Percentiles rank a stretch among this genome's conserved stretches.
These are phyloP conservation scores for Silurus glanis DNA, from an alignment of 2,113 vertebrate genomes.

Conservation along the genomic window DNA sequence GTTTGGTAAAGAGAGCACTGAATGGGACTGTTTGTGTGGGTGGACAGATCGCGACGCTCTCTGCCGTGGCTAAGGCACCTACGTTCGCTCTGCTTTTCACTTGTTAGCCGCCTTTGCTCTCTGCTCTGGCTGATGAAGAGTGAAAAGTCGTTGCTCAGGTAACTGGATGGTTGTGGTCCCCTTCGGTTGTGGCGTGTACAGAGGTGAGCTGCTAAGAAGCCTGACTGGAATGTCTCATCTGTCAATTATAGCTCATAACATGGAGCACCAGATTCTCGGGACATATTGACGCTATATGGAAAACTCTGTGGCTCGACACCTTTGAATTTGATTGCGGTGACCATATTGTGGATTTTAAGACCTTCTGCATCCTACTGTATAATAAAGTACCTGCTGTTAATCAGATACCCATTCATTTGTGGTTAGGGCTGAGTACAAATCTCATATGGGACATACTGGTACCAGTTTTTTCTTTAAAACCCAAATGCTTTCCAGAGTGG, in stretches of 20 bases:
- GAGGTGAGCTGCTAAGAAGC: constrained; percentile 59
- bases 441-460: not conserved
- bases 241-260: constrained; percentile 41
- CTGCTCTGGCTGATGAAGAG: constrained; percentile 42
- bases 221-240: constrained; percentile 57
- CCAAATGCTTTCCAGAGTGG: not conserved
- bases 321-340: not conserved
- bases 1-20: constrained; percentile 24
- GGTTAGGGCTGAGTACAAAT: not conserved
- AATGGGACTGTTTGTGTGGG: constrained; percentile 39
- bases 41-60: constrained; percentile 23
- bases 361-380: not conserved
- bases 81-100: constrained; percentile 34
- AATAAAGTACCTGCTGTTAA: not conserved
- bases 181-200: constrained; percentile 11
- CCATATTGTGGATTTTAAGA: not conserved
- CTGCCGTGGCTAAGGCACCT: constrained; percentile 2
- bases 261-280: constrained; percentile 45
- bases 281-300: constrained; percentile 56
- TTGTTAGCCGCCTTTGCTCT: constrained; percentile 12
- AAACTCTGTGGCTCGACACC: not conserved
- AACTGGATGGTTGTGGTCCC: constrained; percentile 34
- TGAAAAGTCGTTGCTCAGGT: constrained; percentile 49
- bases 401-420: not conserved
- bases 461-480: not conserved